Evolutionary conservation across 2,888 invertebrate species (phyloP).

Genomic region (Cantharis rufa): DNA sequence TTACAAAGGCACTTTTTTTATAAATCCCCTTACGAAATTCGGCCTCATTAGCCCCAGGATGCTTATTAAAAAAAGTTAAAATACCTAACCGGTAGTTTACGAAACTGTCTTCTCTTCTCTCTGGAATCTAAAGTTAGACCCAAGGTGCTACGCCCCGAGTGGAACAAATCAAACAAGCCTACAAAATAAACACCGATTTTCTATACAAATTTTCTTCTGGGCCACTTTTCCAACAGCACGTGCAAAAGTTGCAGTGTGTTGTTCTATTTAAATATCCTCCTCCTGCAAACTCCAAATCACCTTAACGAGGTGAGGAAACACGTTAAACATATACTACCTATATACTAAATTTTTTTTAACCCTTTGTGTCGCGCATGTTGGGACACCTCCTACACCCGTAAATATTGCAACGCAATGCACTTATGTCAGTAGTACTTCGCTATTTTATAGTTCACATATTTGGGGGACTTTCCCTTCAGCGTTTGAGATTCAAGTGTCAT

Average conservation of each 20-base stretch:
- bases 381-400: neutral
- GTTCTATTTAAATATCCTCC: slow-evolving; percentile 25
- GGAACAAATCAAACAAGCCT: slow-evolving; percentile 31
- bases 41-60: slow-evolving; percentile 9
- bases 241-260: slow-evolving; percentile 11
- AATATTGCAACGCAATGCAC: slow-evolving; percentile 22
- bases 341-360: neutral
- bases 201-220: slow-evolving; percentile 14
- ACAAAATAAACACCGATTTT: slow-evolving; percentile 15
- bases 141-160: slow-evolving; percentile 29
- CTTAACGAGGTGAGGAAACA: neutral
- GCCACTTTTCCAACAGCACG: slow-evolving; percentile 16
- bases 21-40: slow-evolving; percentile 11
- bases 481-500: slow-evolving; percentile 51
- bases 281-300: slow-evolving; percentile 6
- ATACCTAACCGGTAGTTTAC: neutral
- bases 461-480: slow-evolving; percentile 31
- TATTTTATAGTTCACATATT: slow-evolving; percentile 20
- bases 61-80: neutral
- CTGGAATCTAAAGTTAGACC: slow-evolving; percentile 30
- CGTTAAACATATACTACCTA: neutral
- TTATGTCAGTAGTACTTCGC: slow-evolving; percentile 23
- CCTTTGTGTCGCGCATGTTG: neutral
- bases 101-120: slow-evolving; percentile 12
- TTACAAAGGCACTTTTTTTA: neutral